phyloP scores from a whole-genome alignment of 2,113 vertebrate genomes.

The Pandion haliaetus region DNA sequence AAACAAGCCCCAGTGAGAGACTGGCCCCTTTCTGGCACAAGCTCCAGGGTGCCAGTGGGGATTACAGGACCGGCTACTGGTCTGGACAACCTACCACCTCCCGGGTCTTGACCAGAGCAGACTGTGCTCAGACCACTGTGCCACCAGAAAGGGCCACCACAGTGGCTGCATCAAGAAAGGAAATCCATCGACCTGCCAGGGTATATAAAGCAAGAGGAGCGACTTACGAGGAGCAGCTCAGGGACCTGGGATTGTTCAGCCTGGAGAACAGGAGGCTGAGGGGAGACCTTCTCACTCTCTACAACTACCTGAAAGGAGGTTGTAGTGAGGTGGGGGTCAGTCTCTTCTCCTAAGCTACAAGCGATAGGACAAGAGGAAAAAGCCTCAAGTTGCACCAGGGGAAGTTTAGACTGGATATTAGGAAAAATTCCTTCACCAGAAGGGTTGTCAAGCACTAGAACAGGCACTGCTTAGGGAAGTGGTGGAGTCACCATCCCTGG shows the following conservation, averaged over 20 bases:
- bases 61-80: not conserved
- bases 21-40: not conserved
- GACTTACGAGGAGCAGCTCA: not conserved
- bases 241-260: not conserved
- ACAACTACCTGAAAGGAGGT: not conserved
- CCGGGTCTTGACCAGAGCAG: not conserved
- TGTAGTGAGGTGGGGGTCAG: accelerated
- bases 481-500: not conserved
- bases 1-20: not conserved
- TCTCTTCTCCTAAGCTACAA: not conserved
- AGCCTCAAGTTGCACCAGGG: not conserved
- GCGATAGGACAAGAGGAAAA: not conserved
- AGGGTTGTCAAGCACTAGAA: not conserved
- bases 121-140: not conserved
- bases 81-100: not conserved
- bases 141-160: not conserved
- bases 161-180: not conserved
- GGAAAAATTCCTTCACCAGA: not conserved
- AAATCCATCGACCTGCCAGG: not conserved
- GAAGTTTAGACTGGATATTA: not conserved
- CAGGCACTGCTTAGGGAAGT: not conserved
- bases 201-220: not conserved
- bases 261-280: not conserved
- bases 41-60: accelerated
- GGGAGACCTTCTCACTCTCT: not conserved